Evolutionary conservation across 2,888 invertebrate species (phyloP).

Genomic region (Drosophila robusta): DNA sequence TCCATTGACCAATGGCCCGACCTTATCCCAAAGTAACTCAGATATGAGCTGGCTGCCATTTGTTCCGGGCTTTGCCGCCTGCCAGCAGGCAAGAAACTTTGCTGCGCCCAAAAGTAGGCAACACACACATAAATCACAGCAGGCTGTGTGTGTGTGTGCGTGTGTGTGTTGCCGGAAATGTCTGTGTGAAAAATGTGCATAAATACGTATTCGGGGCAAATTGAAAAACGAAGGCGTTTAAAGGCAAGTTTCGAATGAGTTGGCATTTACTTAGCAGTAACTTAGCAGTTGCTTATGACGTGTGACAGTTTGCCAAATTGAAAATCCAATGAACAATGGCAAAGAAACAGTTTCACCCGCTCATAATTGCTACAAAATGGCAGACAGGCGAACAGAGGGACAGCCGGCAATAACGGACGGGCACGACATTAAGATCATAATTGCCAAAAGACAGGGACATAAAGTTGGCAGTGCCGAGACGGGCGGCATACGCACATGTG

Average conservation of each 20-base stretch:
- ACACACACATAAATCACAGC: constrained; percentile 57
- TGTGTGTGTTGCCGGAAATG: constrained; percentile 8
- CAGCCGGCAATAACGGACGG: constrained; percentile 16
- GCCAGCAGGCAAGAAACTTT: constrained; percentile 2
- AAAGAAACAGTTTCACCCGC: constrained; percentile 14
- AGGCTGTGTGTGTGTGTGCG: not conserved
- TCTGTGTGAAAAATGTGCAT: constrained; percentile 35
- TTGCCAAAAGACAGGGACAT: constrained; percentile 50
- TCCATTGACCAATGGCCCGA: constrained; percentile 40
- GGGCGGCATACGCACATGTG: constrained; percentile 10
- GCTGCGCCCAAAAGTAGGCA: constrained; percentile 22
- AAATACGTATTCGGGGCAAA: constrained; percentile 18
- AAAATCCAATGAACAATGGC: constrained; percentile 41
- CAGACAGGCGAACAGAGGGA: not conserved
- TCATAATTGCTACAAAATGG: constrained; percentile 31
- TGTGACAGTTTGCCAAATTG: constrained; percentile 55
- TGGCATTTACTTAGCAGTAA: constrained; percentile 12
- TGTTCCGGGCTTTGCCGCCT: not conserved
- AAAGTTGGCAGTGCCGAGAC: constrained; percentile 13
- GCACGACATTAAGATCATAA: constrained; percentile 49
- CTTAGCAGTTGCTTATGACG: constrained; percentile 21
- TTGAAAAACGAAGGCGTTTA: constrained; percentile 28
- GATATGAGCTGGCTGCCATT: constrained; percentile 29
- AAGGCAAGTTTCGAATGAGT: constrained; percentile 24
- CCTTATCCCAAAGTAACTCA: constrained; percentile 27